Conservation (phyloP, 2,888 invertebrate genomes). For the Aphrophora alni region DNA sequence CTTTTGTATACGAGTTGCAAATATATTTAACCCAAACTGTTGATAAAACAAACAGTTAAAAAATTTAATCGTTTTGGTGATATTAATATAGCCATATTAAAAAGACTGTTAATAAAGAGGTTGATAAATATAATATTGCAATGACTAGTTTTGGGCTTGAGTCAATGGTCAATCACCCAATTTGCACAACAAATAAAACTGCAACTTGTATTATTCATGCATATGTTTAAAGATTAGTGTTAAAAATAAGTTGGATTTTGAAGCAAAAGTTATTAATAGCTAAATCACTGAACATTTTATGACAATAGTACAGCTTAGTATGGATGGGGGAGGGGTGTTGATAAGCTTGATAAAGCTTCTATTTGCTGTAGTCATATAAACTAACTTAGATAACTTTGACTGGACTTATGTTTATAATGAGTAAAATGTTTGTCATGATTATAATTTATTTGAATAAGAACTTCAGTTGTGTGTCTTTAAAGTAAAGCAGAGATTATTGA, state of each 20-base stretch:
- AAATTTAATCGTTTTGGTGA: slow-evolving; percentile 16
- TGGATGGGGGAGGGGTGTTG: too few species aligned
- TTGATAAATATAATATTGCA: slow-evolving; percentile 17
- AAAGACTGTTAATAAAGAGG: neutral
- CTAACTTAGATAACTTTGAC: too few species aligned
- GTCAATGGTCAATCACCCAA: neutral
- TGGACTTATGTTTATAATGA: too few species aligned
- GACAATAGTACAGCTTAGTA: neutral
- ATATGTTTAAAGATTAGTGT: neutral
- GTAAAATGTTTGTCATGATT: too few species aligned
- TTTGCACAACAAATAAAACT: neutral
- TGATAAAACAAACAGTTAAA: neutral
- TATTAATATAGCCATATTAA: neutral
- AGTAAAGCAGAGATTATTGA: too few species aligned
- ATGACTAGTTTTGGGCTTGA: slow-evolving; percentile 20
- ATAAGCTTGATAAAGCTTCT: too few species aligned
- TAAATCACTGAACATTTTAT: slow-evolving; percentile 17
- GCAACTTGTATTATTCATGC: slow-evolving; percentile 10
- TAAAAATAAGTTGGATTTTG: neutral
- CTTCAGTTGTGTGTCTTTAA: too few species aligned
- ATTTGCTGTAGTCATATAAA: too few species aligned
- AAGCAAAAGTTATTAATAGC: neutral
- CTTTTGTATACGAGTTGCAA: slow-evolving; percentile 5
- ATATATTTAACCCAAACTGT: neutral
- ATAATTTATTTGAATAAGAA: too few species aligned